Conservation (phyloP, 2,113 vertebrate genomes). For the Thymallus thymallus region DNA sequence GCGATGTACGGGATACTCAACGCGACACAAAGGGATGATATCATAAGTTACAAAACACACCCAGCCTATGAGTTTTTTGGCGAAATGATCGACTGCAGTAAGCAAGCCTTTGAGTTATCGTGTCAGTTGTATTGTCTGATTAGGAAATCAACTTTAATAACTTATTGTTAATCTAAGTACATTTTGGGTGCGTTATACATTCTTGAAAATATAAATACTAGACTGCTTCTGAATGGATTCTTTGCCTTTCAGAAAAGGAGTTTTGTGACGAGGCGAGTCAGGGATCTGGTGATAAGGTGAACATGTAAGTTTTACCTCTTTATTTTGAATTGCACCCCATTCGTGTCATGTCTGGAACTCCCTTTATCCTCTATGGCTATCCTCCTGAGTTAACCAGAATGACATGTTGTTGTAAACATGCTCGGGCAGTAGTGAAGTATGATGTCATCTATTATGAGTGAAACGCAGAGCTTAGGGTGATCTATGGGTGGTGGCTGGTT, state of each 20-base stretch:
- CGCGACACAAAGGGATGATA: neutral
- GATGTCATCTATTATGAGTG: constrained; percentile 1
- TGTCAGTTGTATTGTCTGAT: neutral
- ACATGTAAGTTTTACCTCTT: constrained; percentile 51
- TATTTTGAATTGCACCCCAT: neutral
- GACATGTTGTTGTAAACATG: constrained; percentile 13
- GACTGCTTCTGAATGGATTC: neutral
- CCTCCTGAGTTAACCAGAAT: neutral
- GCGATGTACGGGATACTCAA: constrained; percentile 38
- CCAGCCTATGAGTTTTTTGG: constrained; percentile 34
- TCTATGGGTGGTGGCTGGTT: neutral
- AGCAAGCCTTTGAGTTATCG: constrained; percentile 23
- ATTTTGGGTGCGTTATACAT: no score
- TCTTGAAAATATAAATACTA: neutral
- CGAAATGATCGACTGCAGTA: constrained; percentile 32
- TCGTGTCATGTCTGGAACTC: neutral
- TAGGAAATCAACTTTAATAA: no score
- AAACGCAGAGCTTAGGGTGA: constrained; percentile 1
- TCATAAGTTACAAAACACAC: fast-evolving
- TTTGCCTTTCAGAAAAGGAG: constrained; percentile 37
- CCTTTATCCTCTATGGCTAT: neutral
- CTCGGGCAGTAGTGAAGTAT: constrained; percentile 2
- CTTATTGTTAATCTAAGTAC: no score
- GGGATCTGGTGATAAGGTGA: neutral
- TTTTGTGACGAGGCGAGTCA: constrained; percentile 43